Evolutionary conservation across 2,113 vertebrate genomes (phyloP).

Genomic region (Chaetodon trifascialis): DNA sequence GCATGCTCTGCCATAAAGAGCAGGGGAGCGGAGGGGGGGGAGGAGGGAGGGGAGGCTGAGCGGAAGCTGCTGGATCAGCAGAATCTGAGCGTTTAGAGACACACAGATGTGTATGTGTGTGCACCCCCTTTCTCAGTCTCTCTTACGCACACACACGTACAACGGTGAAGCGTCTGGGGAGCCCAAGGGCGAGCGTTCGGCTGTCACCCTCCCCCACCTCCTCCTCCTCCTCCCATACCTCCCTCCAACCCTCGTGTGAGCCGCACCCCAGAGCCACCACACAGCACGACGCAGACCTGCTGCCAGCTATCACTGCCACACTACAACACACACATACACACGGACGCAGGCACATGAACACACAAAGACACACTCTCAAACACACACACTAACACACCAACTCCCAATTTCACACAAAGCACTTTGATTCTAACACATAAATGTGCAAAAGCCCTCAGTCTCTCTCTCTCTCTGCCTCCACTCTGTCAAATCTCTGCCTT

Average conservation of each 20-base stretch:
- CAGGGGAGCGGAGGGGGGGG: constrained; percentile 59
- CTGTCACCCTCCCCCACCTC: constrained; percentile 73
- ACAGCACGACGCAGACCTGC: constrained; percentile 74
- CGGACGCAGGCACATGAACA: constrained; percentile 27
- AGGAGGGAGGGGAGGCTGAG: constrained; percentile 48
- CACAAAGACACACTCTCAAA: background rate
- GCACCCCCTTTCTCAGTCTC: constrained; percentile 49
- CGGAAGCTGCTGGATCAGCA: constrained; percentile 86
- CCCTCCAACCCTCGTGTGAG: constrained; percentile 55
- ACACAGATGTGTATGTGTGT: constrained; percentile 65
- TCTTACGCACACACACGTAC: constrained; percentile 55
- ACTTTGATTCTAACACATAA: constrained; percentile 77
- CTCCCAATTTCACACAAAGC: constrained; percentile 69
- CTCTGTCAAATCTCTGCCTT: constrained; percentile 82
- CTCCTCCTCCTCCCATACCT: constrained; percentile 32
- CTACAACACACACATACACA: constrained; percentile 40
- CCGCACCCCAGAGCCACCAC: constrained; percentile 71
- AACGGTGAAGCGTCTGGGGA: constrained; percentile 78
- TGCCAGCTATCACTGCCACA: constrained; percentile 67
- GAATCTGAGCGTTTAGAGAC: constrained; percentile 80
- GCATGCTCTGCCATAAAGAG: constrained; percentile 85
- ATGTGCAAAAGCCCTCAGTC: constrained; percentile 71
- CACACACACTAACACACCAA: constrained; percentile 35
- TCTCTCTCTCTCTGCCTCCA: constrained; percentile 63
- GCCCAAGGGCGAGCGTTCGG: constrained; percentile 84